Base-by-base conservation (phyloP, 2,113 vertebrate genomes). In the Maccullochella peelii region DNA sequence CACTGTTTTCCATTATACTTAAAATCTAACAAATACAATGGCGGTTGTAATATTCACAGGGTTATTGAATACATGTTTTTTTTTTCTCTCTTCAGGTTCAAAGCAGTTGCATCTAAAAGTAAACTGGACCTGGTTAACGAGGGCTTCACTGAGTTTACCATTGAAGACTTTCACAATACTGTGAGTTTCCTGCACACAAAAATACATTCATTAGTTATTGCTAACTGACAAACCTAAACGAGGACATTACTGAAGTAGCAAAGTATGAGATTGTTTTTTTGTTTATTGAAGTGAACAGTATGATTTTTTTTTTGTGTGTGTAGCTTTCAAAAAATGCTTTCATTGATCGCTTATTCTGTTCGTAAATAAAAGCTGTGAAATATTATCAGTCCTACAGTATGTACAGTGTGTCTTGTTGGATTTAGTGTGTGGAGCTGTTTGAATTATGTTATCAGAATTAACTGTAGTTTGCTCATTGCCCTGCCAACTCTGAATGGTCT, bases 101-200 rank as follows among this genome's bases (percentile, higher is more conserved):
- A 98, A 95, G 97, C 96, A 6, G 96, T 98, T 42, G 96, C 97
- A 58, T 90, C 96, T 61, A 97, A 97, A 92, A 98, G 97, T 95
- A 98, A 98, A 95, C 95, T 96, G 83, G 97, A 98, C 74, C 93
- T 98, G 89, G 97, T 98, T 58, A 96, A 96, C 3, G 97, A 97
- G 88, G 97, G 97, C 62, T 98, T 98, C 89, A 98, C 97, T 0
- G 97, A 98, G 86, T 98, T 98, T 90, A 98, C 97, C 85, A 98
- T 98, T 5, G 97, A 98, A 94, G 97, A 98, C 87, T 98, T 98
- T 94, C 97, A 98, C 88, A 98, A 98, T 72, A 97, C 97, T 55
- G 97, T 98, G 90, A 97, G 97, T 94, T 86, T 54, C 11, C 27
- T 50, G 2, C 1, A 20, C 8, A 40, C 42, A 2, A 38, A 50